Evolutionary conservation across 1,140 invertebrate species (phyloP), one percentile per base, ranked within the genome.

Genomic region (Caenorhabditis briggsae): DNA sequence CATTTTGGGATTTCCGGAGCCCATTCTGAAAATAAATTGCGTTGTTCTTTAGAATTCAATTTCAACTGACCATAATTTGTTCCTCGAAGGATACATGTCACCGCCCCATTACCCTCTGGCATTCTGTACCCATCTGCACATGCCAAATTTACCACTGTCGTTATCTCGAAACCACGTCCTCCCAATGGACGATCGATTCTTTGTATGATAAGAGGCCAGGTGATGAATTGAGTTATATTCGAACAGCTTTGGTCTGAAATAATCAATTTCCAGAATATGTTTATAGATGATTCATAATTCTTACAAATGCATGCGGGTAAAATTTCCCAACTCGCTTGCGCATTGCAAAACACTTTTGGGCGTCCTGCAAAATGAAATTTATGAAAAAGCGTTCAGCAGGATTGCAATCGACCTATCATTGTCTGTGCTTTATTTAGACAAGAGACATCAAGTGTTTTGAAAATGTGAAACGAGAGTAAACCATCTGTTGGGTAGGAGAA

Each of bases 181-280:
- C 2, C 33, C 33, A 33, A 8, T 14, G 61, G 61, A 14, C 25
- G 20, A 3, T 41, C 61, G 6, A 65, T 16, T 14, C 23, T 0
- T 33, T 33, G 2, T 8, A 12, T 65, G 9, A 65, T 20, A 16
- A 53, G 46, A 23, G 70, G 70, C 33, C 14, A 25, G 3, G 43
- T n/a, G n/a, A 78, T 43, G 11, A 78, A 78, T 78, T 78, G 46
- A 12, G 0, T 78, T 5, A 41, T 46, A 23, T 78, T n/a, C 53
- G 70, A 78, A n/a, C 70, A 78, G 50, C 70, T 78, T 20, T 48
- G 43, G 23, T 78, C 70, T 78, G 46, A 33, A 61, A 61, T 12
- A 12, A 61, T 12, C 12, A 9, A n/a, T 9, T 3, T 25, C 14
- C 59, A 33, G 25, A 61, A 5, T 5, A 33, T 25, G 12, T 25